Evolutionary conservation across 2,797 vertebrate genomes (phyloP), one percentile per base, ranked within the genome.

Genomic region (Trichosurus vulpecula): DNA sequence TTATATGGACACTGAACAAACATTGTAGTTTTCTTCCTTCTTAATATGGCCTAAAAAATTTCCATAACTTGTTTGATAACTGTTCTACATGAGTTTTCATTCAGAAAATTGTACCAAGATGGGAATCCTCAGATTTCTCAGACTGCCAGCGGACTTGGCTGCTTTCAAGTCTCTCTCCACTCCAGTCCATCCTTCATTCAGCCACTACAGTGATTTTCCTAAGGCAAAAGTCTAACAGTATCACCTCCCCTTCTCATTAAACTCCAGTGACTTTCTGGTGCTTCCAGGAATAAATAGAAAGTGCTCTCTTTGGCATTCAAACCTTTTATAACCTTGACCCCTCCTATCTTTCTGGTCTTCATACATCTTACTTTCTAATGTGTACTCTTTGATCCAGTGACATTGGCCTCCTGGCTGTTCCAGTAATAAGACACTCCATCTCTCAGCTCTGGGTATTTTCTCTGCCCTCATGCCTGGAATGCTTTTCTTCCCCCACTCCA

Each of bases 41-140:
- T 95, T 41, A 92, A 91, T 89, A 54, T 93, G 0, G 3, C 92
- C 95, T 74, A n/a, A 41, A 93, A 95, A 97, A 91, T 41, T 5
- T 25, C 94, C 53, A 61, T 4, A 0, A 29, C 52, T 74, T 57
- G 95, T 96, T 55, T 95, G 96, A 66, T 94, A 74, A 91, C 91
- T 90, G 74, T 66, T 87, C 55, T 55, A 16, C 66, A 27, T 91
- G 57, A 14, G 2, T n/a, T 27, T 92, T 95, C 92, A 94, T 29
- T 53, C 96, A 93, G n/a, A 57, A 30, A 66, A 61, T 51, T 54
- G 1, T 3, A 2, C 56, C 16, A 94, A 58, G 25, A 3, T 4
- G 51, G 94, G 90, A 95, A 74, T 35, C 93, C 56, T 81, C 47
- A 0, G 58, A 16, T 31, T 58, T 87, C 61, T 91, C 90, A 87